Percentiles rank a stretch among this genome's conserved stretches.
phyloP scores from a whole-genome alignment of 37 sponge, comb jelly and placozoan species.

The Bolinopsis microptera region DNA sequence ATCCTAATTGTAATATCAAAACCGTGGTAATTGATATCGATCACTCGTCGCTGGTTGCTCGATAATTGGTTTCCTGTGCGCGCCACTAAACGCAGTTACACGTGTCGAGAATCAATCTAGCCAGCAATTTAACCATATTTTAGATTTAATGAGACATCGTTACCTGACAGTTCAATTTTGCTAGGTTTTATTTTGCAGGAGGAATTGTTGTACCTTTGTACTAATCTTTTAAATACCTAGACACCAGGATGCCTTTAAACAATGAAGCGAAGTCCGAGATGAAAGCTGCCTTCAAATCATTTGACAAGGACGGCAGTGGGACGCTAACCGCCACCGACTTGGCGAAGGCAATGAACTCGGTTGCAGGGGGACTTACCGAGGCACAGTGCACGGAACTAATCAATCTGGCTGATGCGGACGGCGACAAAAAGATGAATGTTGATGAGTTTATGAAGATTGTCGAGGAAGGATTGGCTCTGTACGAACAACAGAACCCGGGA shows the following conservation, averaged over 20 bases:
- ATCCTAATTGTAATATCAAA: not conserved
- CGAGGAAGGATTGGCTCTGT: slow-evolving; percentile 18
- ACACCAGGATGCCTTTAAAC: not conserved
- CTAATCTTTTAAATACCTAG: not conserved
- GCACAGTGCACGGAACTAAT: not conserved
- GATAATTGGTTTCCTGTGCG: not conserved
- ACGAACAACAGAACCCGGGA: not conserved
- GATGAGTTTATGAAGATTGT: slow-evolving; percentile 11
- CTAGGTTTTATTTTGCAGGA: not conserved
- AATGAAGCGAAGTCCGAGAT: not conserved
- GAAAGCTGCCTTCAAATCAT: not conserved
- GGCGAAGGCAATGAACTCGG: not conserved
- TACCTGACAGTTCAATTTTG: not conserved
- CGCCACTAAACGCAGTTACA: not conserved
- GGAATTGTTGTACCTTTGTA: not conserved
- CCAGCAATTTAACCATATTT: not conserved
- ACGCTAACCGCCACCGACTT: not conserved
- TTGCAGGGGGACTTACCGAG: not conserved
- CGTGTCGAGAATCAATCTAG: not conserved
- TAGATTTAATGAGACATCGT: not conserved
- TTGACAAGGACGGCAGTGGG: slow-evolving; percentile 13
- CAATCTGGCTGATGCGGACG: slow-evolving; percentile 4
- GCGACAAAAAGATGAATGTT: not conserved
- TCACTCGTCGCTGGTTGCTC: not conserved
- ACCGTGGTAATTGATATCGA: not conserved